phyloP scores from a whole-genome alignment of 1,140 invertebrate species.

The Myzus persicae region DNA sequence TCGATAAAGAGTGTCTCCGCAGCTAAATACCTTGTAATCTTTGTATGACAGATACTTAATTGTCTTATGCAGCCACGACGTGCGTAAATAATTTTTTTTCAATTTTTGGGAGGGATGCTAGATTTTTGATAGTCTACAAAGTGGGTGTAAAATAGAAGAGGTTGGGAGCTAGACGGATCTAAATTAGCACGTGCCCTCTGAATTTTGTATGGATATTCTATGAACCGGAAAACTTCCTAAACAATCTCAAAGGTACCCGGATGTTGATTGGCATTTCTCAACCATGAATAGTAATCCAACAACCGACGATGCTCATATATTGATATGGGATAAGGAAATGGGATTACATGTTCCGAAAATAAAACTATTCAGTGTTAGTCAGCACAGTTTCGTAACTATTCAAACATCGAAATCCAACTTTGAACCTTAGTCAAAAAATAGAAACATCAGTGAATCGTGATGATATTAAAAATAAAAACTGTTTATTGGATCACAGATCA shows the following conservation, averaged over 20 bases:
- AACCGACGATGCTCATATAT: background rate
- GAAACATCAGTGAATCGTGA: background rate
- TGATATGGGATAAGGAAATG: background rate
- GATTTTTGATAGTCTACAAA: too few species aligned
- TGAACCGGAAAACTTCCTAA: background rate
- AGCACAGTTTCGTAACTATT: background rate
- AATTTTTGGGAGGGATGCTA: too few species aligned
- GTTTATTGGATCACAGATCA: background rate
- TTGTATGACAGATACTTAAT: too few species aligned
- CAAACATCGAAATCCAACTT: background rate
- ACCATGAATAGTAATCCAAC: background rate
- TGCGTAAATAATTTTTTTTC: too few species aligned
- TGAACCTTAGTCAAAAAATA: background rate
- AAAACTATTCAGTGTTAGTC: background rate
- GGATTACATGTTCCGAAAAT: background rate
- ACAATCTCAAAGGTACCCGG: background rate
- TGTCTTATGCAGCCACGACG: too few species aligned
- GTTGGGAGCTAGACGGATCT: too few species aligned
- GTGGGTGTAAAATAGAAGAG: too few species aligned
- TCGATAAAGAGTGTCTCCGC: too few species aligned
- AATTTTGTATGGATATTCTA: background rate
- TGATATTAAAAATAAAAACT: background rate
- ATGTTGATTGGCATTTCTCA: background rate
- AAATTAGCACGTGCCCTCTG: background rate
- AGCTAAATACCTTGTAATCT: too few species aligned